phyloP scores from a whole-genome alignment of 2,888 invertebrate species.

The Priocnemis perturbator region DNA sequence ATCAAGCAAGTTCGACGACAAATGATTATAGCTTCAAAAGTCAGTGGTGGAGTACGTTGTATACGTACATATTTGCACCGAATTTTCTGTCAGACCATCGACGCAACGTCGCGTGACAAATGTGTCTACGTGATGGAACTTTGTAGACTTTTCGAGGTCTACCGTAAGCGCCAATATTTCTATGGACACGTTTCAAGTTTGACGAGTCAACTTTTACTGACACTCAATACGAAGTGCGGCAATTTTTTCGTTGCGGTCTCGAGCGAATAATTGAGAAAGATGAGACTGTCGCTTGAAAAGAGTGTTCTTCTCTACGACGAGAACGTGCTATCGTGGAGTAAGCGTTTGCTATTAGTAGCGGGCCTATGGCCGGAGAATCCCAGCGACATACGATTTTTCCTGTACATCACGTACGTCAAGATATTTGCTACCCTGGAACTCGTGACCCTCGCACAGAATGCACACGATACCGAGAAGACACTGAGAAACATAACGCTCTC shows the following conservation, averaged over 20 bases:
- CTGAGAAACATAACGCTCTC: constrained; percentile 43
- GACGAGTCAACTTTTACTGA: too few relatives aligned
- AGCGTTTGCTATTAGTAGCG: constrained; percentile 32
- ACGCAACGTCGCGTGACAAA: too few relatives aligned
- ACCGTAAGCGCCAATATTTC: neutral
- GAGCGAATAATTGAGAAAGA: neutral
- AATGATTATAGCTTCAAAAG: too few relatives aligned
- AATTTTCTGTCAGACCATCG: too few relatives aligned
- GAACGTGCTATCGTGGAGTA: constrained; percentile 46
- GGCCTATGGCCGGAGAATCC: constrained; percentile 47
- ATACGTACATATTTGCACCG: too few relatives aligned
- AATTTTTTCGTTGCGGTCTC: neutral
- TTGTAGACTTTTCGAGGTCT: neutral
- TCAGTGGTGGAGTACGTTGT: too few relatives aligned
- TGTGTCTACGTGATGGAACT: too few relatives aligned
- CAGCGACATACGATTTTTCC: constrained; percentile 39
- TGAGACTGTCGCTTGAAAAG: constrained; percentile 3
- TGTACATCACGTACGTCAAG: constrained; percentile 40
- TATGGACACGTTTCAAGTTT: too few relatives aligned
- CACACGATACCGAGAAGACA: constrained; percentile 43
- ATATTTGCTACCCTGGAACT: constrained; percentile 41
- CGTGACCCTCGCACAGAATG: constrained; percentile 40
- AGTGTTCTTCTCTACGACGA: constrained; percentile 36
- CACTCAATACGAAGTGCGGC: too few relatives aligned
- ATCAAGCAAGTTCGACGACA: too few relatives aligned